phyloP scores from a whole-genome alignment of 2,797 vertebrate genomes.

The Okamejei kenojei region DNA sequence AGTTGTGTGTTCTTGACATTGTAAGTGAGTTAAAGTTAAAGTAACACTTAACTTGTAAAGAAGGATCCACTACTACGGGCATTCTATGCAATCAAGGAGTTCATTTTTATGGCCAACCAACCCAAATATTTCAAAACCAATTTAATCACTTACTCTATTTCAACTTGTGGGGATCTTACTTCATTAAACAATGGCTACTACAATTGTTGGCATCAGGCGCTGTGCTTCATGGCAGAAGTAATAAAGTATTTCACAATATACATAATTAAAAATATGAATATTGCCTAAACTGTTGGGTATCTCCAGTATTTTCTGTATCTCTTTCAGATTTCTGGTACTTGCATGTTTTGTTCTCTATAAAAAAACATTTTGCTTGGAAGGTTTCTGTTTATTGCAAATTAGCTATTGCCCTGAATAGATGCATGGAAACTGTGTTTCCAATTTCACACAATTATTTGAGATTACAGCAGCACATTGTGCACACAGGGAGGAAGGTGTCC shows the following conservation, averaged over 20 bases:
- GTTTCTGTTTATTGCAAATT: background rate
- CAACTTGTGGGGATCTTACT: background rate
- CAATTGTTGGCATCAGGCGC: background rate
- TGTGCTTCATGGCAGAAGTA: background rate
- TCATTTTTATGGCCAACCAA: background rate
- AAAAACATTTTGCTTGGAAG: background rate
- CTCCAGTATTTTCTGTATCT: too few relatives aligned
- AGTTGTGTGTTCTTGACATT: too few relatives aligned
- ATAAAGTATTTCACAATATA: background rate
- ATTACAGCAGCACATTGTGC: background rate
- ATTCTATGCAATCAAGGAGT: background rate
- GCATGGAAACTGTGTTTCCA: background rate
- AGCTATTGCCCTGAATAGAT: background rate
- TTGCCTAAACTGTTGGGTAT: too few relatives aligned
- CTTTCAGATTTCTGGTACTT: too few relatives aligned
- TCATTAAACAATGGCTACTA: background rate
- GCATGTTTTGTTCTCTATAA: background rate
- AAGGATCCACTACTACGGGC: too few relatives aligned
- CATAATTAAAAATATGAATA: too few relatives aligned
- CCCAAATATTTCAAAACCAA: background rate
- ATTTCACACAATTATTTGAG: background rate
- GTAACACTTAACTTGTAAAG: too few relatives aligned
- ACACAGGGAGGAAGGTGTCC: background rate
- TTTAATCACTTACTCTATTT: background rate
- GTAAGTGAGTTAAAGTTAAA: too few relatives aligned